phyloP scores from a whole-genome alignment of 1,140 invertebrate species.

The Cyrtorhinus lividipennis region DNA sequence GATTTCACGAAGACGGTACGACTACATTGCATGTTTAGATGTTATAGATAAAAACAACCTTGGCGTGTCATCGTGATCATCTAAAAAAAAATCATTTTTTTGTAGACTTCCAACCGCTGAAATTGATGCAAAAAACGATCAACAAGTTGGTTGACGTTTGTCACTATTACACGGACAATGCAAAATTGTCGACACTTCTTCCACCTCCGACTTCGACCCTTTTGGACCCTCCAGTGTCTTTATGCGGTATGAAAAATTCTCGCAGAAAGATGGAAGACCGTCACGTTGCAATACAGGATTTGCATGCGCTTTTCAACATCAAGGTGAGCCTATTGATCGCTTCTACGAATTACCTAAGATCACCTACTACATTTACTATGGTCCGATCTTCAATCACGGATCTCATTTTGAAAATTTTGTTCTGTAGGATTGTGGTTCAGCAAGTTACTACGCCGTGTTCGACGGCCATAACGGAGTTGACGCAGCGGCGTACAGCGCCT shows the following conservation, averaged over 20 bases:
- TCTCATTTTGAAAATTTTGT: constrained; percentile 3
- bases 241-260: constrained; percentile 43
- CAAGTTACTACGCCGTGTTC: constrained; percentile 83
- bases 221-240: constrained; percentile 28
- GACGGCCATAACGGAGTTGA: constrained; percentile 90
- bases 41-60: background rate
- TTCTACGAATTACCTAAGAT: too few species aligned
- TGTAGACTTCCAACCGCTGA: constrained; percentile 50
- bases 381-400: constrained; percentile 22
- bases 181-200: constrained; percentile 26
- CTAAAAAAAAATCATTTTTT: too few species aligned
- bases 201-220: constrained; percentile 33
- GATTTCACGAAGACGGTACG: constrained; percentile 40
- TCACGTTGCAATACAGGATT: constrained; percentile 57
- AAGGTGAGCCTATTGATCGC: constrained; percentile 39
- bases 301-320: constrained; percentile 52
- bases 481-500: constrained; percentile 71
- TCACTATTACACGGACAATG: constrained; percentile 45
- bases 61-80: too few species aligned
- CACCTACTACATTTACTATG: too few species aligned
- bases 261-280: constrained; percentile 76
- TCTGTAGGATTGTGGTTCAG: constrained; percentile 37
- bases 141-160: constrained; percentile 53
- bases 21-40: constrained; percentile 6
- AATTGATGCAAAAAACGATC: constrained; percentile 55